Conservation (phyloP, 2,888 invertebrate genomes). For the Sarcophaga variegata region DNA sequence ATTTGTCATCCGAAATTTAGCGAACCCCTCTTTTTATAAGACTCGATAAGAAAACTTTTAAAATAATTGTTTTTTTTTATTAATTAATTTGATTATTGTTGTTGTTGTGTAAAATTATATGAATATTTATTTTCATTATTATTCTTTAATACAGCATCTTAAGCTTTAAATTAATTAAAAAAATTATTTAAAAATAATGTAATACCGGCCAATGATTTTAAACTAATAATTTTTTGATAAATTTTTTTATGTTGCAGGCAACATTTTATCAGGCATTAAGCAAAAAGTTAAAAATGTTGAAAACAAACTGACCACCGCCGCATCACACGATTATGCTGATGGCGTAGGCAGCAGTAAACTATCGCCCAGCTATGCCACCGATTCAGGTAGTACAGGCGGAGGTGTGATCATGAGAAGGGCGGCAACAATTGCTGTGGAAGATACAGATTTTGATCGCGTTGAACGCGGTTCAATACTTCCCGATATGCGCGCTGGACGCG, state of each 20-base stretch:
- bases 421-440: slow-evolving; percentile 78
- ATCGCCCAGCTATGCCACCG: slow-evolving; percentile 70
- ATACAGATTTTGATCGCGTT: slow-evolving; percentile 85
- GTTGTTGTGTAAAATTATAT: too few relatives aligned
- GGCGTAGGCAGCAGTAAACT: slow-evolving; percentile 82
- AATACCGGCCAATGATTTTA: too few relatives aligned
- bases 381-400: slow-evolving; percentile 74
- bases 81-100: too few relatives aligned
- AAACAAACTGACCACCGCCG: slow-evolving; percentile 82
- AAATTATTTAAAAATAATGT: too few relatives aligned
- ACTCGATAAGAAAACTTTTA: too few relatives aligned
- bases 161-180: too few relatives aligned
- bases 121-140: too few relatives aligned
- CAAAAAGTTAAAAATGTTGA: slow-evolving; percentile 84
- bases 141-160: too few relatives aligned
- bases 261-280: slow-evolving; percentile 85
- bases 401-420: slow-evolving; percentile 76
- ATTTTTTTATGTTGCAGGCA: slow-evolving; percentile 76
- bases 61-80: too few relatives aligned
- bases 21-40: too few relatives aligned
- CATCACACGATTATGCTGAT: slow-evolving; percentile 81
- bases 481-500: slow-evolving; percentile 85
- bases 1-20: too few relatives aligned
- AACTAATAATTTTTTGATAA: neutral
- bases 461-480: slow-evolving; percentile 85